These are phyloP conservation scores for Patiria miniata DNA, from an alignment of 35 echinoderm and acorn worm species.

Conservation along the genomic window DNA sequence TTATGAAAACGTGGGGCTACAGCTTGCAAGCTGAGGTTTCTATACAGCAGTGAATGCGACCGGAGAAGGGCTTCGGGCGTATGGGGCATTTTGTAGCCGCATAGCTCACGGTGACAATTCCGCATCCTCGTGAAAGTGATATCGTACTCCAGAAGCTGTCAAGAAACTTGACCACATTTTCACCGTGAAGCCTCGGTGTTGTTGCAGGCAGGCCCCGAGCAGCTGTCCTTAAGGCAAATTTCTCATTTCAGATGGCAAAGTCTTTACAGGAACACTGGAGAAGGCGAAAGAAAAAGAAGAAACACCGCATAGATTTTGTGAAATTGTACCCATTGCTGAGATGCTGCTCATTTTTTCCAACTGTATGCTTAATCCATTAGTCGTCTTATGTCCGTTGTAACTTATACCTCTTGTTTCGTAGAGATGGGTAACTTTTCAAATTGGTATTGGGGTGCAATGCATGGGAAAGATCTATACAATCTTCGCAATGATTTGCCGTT, in stretches of 20 bases:
- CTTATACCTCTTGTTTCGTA: too few species aligned
- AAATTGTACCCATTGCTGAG: too few species aligned
- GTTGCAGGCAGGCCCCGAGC: constrained; percentile 3
- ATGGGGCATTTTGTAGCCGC: not conserved
- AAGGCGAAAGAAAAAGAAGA: not conserved
- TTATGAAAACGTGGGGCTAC: not conserved
- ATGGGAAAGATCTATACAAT: too few species aligned
- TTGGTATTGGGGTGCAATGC: too few species aligned
- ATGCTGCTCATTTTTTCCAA: too few species aligned
- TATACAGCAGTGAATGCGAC: not conserved
- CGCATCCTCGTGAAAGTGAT: not conserved
- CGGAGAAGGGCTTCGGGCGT: not conserved
- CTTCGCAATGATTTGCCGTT: too few species aligned
- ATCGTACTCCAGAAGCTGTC: not conserved
- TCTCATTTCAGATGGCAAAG: not conserved
- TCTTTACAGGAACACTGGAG: not conserved
- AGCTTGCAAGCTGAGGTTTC: not conserved
- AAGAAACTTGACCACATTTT: not conserved
- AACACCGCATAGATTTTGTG: not conserved
- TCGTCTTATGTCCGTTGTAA: too few species aligned
- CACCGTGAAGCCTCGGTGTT: not conserved
- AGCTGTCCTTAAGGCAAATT: not conserved
- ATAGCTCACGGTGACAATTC: constrained; percentile 13
- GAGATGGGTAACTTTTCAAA: too few species aligned
- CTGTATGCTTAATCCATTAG: too few species aligned